These are phyloP conservation scores for Gambusia affinis DNA, from an alignment of 2,113 vertebrate genomes.

Conservation along the genomic window DNA sequence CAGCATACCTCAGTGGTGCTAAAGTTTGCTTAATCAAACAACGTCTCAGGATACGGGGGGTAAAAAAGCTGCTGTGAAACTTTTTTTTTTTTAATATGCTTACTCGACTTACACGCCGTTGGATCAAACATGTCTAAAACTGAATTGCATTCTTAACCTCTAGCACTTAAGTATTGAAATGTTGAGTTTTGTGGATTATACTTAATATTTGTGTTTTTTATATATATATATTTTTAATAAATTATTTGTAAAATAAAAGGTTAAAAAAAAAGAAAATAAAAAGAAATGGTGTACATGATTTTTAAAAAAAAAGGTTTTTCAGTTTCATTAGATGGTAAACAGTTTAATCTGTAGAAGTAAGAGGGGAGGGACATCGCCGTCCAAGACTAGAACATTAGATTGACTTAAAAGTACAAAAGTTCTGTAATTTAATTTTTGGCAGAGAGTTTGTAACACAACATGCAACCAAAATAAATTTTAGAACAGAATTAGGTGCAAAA, in stretches of 20 bases:
- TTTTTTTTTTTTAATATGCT: neutral
- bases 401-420: neutral
- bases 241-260: slow-evolving; percentile 69
- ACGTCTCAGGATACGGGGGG: neutral
- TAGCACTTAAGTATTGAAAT: neutral
- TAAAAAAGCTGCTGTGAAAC: neutral
- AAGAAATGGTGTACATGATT: neutral
- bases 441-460: neutral
- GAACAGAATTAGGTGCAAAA: neutral
- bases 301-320: too few species aligned
- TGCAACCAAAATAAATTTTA: neutral
- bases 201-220: slow-evolving; percentile 11
- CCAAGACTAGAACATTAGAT: neutral
- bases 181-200: slow-evolving; percentile 18
- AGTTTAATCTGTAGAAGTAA: slow-evolving; percentile 4
- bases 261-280: slow-evolving; percentile 2
- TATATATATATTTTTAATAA: slow-evolving; percentile 51
- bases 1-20: neutral
- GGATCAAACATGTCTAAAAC: neutral
- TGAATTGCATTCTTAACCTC: neutral
- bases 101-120: neutral
- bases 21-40: neutral
- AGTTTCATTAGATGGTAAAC: slow-evolving; percentile 47
- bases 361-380: neutral
- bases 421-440: neutral